Base-by-base conservation (phyloP, 2,113 vertebrate genomes). In the Chascanopsetta lugubris region DNA sequence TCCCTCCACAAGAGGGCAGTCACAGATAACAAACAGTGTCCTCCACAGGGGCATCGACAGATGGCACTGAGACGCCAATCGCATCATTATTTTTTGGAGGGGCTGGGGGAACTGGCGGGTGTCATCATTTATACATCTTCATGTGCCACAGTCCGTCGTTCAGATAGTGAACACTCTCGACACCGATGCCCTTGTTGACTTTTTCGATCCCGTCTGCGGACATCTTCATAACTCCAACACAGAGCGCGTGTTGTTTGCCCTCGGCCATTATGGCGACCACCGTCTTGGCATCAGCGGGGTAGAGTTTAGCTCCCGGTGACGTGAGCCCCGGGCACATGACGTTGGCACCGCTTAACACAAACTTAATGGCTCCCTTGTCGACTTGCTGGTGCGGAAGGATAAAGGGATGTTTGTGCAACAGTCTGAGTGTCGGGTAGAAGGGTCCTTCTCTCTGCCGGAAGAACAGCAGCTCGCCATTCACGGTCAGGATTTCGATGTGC, bases 131-230 rank as follows among this genome's bases (percentile, higher is more conserved):
- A 77, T 98, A 98, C 0, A 96, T 99, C 93, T 98, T 99, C 96
- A 98, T 98, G 90, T 99, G 96, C 96, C 95, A 99, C 87, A 98
- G 85, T 48, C 96, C 96, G 57, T 98, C 96, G 45, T 99, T 99
- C 89, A 99, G 94, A 93, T 99, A 97, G 81, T 98, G 96, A 81
- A 98, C 95, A 61, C 98, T 98, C 90, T 99, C 96, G 15, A 98
- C 97, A 75, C 96, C 97, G 57, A 98, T 97, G 75, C 96, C 96
- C 92, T 99, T 98, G 93, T 99, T 99, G 88, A 98, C 94, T 69
- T 97, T 97, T 87, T 95, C 95, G 91, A 99, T 98, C 85, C 94
- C 94, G n/a, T 98, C 94, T 64, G 95, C 93, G 75, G 96, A 94
- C 95, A 97, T 96, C 91, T 97, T 97, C 96, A 97, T 97, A 61